Evolutionary conservation across 2,797 vertebrate species (phyloP), one percentile per base, ranked within the genome.

Genomic region (Sebastes variabilis): DNA sequence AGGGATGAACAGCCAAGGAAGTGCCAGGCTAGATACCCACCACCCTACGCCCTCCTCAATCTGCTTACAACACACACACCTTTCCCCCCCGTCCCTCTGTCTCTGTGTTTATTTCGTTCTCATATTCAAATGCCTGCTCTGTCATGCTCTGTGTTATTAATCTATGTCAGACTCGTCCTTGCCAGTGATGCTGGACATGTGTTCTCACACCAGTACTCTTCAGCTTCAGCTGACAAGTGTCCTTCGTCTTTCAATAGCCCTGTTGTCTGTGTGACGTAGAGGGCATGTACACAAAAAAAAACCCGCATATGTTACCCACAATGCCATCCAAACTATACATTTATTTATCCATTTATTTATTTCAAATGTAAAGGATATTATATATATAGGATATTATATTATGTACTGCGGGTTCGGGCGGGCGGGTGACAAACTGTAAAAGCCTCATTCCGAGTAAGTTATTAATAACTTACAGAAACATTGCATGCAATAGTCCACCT

Each of bases 151-250:
- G 14, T 20, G 67, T 36, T 68, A 72, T 88, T 77, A 25, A 89
- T 88, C 79, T 81, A 75, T 82, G 76, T 79, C 76, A 84, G 32
- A 70, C 12, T 32, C 0, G 52, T 75, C 82, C 73, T 88, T 75
- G 54, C 64, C 61, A 29, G 25, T n/a, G 72, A 76, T 61, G 55
- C 52, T 4, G 20, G 79, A 80, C 73, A 71, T 62, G 64, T 81
- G 70, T 84, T 69, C 25, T 66, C 81, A 66, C 59, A 61, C 62
- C 38, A 71, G 32, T 82, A 25, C 36, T 58, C 58, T 82, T 56
- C 79, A 67, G 29, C 49, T n/a, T 46, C 16, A 46, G 42, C 46
- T 66, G 52, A 80, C 70, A 67, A 24, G 38, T 64, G 74, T 79
- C 68, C 65, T 86, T 78, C 11, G 4, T 74, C 25, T 77, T 83